Conservation (phyloP, 2,888 invertebrate genomes). For the Himalopsyche japonica region DNA sequence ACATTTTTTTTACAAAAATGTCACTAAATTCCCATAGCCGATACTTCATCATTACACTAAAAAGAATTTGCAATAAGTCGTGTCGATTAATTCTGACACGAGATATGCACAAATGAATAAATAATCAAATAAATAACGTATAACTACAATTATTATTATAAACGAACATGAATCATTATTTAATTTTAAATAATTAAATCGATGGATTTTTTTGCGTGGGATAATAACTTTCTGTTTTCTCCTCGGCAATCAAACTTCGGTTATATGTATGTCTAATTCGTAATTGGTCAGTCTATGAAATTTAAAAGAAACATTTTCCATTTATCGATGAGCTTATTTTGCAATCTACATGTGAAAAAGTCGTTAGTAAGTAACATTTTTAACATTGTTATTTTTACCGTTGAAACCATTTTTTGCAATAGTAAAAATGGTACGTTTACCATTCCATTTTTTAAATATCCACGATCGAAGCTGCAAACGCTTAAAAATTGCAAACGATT, state of each 20-base stretch:
- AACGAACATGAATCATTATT: not conserved
- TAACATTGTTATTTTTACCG: not conserved
- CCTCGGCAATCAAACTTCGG: no score
- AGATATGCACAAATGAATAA: conserved; percentile 25
- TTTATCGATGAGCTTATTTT: not conserved
- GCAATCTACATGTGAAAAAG: not conserved
- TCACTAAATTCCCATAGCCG: not conserved
- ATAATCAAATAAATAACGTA: conserved; percentile 39
- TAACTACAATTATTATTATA: conserved; percentile 21
- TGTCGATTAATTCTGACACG: conserved; percentile 3
- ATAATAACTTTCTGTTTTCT: no score
- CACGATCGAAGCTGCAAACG: not conserved
- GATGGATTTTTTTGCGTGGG: not conserved
- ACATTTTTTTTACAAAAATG: not conserved
- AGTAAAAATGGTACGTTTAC: not conserved
- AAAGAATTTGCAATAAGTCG: not conserved
- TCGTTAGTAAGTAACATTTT: not conserved
- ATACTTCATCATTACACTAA: not conserved
- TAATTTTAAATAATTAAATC: not conserved
- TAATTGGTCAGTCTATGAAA: not conserved
- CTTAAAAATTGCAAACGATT: not conserved
- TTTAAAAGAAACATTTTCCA: not conserved
- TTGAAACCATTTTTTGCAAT: no score
- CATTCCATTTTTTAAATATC: no score
- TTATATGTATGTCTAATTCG: not conserved